Evolutionary conservation across 2,888 invertebrate species (phyloP).

Genomic region (Papilio demoleus): DNA sequence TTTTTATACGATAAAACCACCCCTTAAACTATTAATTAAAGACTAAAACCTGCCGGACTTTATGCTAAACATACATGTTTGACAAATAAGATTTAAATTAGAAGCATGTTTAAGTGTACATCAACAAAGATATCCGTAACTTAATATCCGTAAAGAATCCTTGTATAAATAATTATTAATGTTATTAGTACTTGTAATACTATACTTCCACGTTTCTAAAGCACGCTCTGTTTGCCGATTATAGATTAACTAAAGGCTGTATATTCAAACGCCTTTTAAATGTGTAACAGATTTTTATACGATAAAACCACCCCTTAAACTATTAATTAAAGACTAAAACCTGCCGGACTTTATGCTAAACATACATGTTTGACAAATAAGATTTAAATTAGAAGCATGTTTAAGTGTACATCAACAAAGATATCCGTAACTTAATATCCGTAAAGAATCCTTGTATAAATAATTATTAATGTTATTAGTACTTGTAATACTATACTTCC

Average conservation of each 20-base stretch:
- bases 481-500: constrained; percentile 16
- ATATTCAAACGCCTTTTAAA: no score
- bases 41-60: no score
- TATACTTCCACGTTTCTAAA: constrained; percentile 23
- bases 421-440: constrained; percentile 6
- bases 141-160: constrained; percentile 5
- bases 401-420: neutral
- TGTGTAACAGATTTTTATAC: no score
- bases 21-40: no score
- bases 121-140: constrained; percentile 3
- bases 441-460: constrained; percentile 17
- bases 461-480: constrained; percentile 18
- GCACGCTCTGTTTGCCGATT: neutral
- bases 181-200: constrained; percentile 7
- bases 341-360: no score
- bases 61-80: no score
- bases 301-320: no score
- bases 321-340: no score
- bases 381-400: neutral
- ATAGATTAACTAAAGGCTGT: neutral
- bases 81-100: no score
- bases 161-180: constrained; percentile 18
- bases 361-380: no score
- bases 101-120: neutral
- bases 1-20: no score